These are phyloP conservation scores for Drosophila kuntzei DNA, from an alignment of 2,888 invertebrate species.

Conservation along the genomic window DNA sequence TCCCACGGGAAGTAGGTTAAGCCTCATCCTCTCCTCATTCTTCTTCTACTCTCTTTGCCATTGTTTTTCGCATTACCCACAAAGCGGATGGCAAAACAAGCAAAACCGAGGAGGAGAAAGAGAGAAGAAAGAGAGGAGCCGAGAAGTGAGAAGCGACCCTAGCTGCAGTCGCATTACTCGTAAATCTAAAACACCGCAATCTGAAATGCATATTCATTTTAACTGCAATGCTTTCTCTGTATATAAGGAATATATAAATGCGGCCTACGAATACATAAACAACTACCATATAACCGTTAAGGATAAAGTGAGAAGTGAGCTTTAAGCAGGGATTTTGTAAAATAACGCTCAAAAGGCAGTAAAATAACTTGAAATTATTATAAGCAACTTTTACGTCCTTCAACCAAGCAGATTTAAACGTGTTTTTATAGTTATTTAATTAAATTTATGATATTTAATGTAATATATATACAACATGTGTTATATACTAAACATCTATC, in stretches of 20 bases:
- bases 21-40: not conserved
- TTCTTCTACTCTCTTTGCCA: not conserved
- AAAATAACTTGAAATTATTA: not conserved
- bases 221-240: slow-evolving; percentile 12
- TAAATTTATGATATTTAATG: too few species aligned
- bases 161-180: slow-evolving; percentile 20
- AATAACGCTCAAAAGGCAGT: not conserved
- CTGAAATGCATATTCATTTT: slow-evolving; percentile 33
- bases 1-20: slow-evolving; percentile 55
- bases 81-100: slow-evolving; percentile 1
- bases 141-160: not conserved
- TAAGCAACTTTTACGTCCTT: not conserved
- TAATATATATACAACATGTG: too few species aligned
- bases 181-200: slow-evolving; percentile 26
- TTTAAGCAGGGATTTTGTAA: not conserved
- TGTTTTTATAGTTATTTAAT: not conserved
- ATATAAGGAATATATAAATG: slow-evolving; percentile 7
- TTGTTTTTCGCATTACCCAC: not conserved
- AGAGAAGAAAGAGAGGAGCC: not conserved
- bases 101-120: not conserved
- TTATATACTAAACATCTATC: too few species aligned
- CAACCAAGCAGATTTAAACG: not conserved
- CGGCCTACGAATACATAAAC: slow-evolving; percentile 8
- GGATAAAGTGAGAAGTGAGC: slow-evolving; percentile 8
- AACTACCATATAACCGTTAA: slow-evolving; percentile 5